Conservation (phyloP, 2,888 invertebrate genomes). For the Eristalis intricaria region DNA sequence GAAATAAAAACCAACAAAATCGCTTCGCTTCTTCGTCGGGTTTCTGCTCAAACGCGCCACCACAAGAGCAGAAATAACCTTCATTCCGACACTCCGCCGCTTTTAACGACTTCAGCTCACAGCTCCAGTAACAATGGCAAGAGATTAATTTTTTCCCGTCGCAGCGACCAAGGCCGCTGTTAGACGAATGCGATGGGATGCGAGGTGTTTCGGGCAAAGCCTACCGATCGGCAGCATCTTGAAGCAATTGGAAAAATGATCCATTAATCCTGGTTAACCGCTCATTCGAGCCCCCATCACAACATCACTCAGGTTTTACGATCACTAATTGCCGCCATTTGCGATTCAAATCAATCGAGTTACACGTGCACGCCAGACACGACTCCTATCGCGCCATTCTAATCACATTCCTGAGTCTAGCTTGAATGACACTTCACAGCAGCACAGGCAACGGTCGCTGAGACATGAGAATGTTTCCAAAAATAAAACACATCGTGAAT, state of each 20-base stretch:
- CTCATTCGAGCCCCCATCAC: neutral
- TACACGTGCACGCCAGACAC: neutral
- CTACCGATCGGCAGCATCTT: neutral
- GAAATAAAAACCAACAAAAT: neutral
- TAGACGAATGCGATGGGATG: neutral
- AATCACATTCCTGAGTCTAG: neutral
- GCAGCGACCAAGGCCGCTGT: neutral
- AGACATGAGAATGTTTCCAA: neutral
- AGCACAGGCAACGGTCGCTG: neutral
- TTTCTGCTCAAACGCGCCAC: neutral
- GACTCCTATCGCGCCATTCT: neutral
- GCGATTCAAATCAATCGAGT: neutral
- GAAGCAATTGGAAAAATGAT: neutral
- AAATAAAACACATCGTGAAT: slow-evolving; percentile 25
- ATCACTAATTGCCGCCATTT: slow-evolving; percentile 9
- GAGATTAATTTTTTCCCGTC: neutral
- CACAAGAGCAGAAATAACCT: neutral
- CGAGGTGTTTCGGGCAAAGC: neutral
- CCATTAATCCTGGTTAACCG: neutral
- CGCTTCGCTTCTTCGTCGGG: neutral
- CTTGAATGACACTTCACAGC: neutral
- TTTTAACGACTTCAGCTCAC: neutral
- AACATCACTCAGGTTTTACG: neutral
- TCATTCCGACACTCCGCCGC: neutral
- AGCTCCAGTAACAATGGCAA: neutral